Conservation (phyloP, 2,797 vertebrate genomes). For the Bradypodion pumilum region DNA sequence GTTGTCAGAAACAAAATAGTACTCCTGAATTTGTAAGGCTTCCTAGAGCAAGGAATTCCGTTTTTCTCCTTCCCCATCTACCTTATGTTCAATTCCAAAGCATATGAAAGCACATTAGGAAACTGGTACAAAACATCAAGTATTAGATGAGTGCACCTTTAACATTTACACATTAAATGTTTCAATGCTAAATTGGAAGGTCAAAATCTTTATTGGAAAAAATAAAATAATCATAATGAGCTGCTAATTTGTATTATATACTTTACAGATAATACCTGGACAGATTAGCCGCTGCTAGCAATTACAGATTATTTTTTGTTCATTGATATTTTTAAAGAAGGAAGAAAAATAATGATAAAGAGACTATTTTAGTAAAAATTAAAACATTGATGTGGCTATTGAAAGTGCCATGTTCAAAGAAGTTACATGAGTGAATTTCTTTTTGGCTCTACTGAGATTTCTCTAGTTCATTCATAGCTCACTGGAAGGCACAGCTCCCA, state of each 20-base stretch:
- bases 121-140: slow-evolving; percentile 28
- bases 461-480: background rate
- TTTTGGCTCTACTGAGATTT: background rate
- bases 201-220: slow-evolving; percentile 53
- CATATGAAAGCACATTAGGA: slow-evolving; percentile 15
- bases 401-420: too few species aligned
- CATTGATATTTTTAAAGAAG: slow-evolving; percentile 33
- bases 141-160: slow-evolving; percentile 24
- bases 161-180: slow-evolving; percentile 49
- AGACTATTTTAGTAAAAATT: slow-evolving; percentile 25
- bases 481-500: background rate
- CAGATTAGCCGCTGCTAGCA: slow-evolving; percentile 46
- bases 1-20: background rate
- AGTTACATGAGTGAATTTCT: too few species aligned
- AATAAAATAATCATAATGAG: slow-evolving; percentile 54
- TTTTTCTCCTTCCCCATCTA: too few species aligned
- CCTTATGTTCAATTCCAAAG: background rate
- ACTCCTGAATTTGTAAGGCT: background rate
- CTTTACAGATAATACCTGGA: slow-evolving; percentile 49
- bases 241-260: slow-evolving; percentile 61
- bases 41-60: background rate
- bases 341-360: slow-evolving; percentile 44
- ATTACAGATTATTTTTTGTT: slow-evolving; percentile 52
- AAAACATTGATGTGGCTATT: background rate
- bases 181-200: slow-evolving; percentile 54